Evolutionary conservation across 2,797 vertebrate species (phyloP).

Genomic region (Anguilla megastoma): DNA sequence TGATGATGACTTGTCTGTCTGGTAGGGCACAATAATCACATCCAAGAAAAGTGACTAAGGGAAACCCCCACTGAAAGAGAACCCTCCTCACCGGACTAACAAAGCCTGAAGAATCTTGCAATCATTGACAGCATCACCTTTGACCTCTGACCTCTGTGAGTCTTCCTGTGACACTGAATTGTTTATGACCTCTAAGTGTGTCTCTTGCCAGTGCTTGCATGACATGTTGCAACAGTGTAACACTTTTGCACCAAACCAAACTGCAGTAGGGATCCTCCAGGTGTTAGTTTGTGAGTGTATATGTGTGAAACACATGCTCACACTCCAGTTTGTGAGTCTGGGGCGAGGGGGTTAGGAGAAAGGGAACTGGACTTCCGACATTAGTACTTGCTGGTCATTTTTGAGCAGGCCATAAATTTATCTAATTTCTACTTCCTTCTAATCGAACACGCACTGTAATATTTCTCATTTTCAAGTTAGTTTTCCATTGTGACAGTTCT

Average conservation of each 20-base stretch:
- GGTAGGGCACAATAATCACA: conserved; percentile 36
- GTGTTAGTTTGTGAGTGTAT: neutral
- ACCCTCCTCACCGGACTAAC: neutral
- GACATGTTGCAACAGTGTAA: neutral
- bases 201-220: conserved; percentile 2
- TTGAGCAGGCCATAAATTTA: neutral
- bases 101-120: neutral
- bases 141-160: neutral
- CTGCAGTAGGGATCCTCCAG: neutral
- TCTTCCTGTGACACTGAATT: conserved; percentile 21
- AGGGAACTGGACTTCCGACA: neutral
- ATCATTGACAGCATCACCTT: neutral
- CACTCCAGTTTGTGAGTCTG: neutral
- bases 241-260: conserved; percentile 25
- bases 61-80: neutral
- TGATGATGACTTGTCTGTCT: conserved; percentile 38
- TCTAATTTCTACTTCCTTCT: neutral
- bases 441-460: neutral
- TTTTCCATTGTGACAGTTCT: neutral
- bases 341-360: too few species aligned
- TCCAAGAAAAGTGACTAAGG: conserved; percentile 37
- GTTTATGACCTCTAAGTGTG: conserved; percentile 30
- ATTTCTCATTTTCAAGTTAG: neutral
- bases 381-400: neutral
- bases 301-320: neutral